Evolutionary conservation across 2,113 vertebrate species (phyloP).

Genomic region (Bos indicus): DNA sequence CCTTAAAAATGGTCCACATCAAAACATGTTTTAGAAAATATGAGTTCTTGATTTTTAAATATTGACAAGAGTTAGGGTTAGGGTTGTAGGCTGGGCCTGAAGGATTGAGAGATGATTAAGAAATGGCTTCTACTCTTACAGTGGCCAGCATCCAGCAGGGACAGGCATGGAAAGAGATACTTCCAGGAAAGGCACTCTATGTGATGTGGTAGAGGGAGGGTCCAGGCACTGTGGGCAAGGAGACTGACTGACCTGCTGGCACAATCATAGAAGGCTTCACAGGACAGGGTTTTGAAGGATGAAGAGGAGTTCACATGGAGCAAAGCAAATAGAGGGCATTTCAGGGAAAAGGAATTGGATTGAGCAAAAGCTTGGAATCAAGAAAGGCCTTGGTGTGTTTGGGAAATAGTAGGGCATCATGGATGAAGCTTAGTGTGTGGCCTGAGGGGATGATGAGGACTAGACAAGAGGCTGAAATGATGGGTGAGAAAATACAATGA

Average conservation of each 20-base stretch:
- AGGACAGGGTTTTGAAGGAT: conserved; percentile 19
- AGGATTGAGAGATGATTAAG: neutral
- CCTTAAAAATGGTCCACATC: neutral
- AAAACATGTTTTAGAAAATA: neutral
- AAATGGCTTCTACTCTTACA: neutral
- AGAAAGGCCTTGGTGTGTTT: neutral
- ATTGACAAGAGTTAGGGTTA: neutral
- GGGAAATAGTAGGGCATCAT: neutral
- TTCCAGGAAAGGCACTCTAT: neutral
- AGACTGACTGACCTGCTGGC: neutral
- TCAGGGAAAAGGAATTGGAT: neutral
- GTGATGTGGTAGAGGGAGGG: neutral
- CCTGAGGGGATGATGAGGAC: neutral
- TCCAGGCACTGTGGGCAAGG: neutral
- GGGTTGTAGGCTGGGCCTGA: neutral
- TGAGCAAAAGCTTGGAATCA: neutral
- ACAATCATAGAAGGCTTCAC: neutral
- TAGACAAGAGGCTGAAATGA: neutral
- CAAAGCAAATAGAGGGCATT: neutral
- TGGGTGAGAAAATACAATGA: neutral
- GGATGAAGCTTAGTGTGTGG: neutral
- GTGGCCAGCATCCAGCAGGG: neutral
- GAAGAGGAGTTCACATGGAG: neutral
- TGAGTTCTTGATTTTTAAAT: neutral
- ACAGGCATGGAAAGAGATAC: neutral